phyloP scores from a whole-genome alignment of 2,888 invertebrate genomes.

The Erebia epiphron region DNA sequence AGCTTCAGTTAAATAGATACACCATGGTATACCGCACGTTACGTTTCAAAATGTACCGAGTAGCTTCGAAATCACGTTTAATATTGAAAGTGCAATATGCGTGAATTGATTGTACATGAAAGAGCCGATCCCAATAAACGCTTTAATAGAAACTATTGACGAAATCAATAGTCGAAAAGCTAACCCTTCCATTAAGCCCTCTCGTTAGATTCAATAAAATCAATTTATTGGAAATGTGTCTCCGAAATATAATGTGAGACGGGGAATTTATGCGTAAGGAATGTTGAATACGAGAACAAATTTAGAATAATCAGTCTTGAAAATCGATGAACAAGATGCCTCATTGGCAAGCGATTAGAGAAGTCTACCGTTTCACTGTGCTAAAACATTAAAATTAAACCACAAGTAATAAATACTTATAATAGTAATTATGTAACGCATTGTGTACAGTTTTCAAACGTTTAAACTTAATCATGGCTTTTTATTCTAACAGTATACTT shows the following conservation, averaged over 20 bases:
- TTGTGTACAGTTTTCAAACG: slow-evolving; percentile 45
- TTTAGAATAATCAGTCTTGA: slow-evolving; percentile 82
- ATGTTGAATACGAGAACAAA: slow-evolving; percentile 70
- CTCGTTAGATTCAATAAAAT: slow-evolving; percentile 19
- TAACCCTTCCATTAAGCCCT: slow-evolving; percentile 49
- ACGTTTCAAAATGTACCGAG: background rate
- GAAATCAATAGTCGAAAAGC: slow-evolving; percentile 73
- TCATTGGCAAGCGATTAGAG: slow-evolving; percentile 53
- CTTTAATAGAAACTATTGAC: slow-evolving; percentile 70
- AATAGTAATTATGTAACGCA: slow-evolving; percentile 54
- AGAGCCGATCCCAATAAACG: slow-evolving; percentile 46
- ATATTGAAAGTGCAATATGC: slow-evolving; percentile 35
- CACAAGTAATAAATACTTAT: slow-evolving; percentile 78
- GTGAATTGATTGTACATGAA: slow-evolving; percentile 41
- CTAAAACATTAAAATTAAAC: slow-evolving; percentile 38
- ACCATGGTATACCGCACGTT: background rate
- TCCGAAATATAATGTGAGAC: slow-evolving; percentile 24
- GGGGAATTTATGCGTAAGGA: slow-evolving; percentile 51
- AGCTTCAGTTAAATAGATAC: background rate
- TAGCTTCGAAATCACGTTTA: slow-evolving; percentile 13
- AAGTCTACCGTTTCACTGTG: slow-evolving; percentile 47
- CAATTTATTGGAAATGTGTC: slow-evolving; percentile 28
- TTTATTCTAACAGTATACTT: slow-evolving; percentile 44
- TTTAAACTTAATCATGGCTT: slow-evolving; percentile 46
- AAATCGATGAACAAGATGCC: slow-evolving; percentile 65